phyloP scores from a whole-genome alignment of 2,113 vertebrate species.

The Pygoscelis antarcticus region DNA sequence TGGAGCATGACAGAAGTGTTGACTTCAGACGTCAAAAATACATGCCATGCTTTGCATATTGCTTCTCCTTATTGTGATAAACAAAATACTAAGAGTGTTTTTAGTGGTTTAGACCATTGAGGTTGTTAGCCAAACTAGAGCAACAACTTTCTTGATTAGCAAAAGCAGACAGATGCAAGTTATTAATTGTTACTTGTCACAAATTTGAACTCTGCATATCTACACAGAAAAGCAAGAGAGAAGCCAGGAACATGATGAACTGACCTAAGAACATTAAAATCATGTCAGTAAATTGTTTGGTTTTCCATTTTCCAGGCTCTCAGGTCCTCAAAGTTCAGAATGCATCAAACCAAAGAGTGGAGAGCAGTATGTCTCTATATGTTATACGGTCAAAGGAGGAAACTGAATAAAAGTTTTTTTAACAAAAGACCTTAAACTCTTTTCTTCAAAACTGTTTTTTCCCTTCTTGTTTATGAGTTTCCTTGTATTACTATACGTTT shows the following conservation, averaged over 20 bases:
- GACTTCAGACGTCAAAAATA: not conserved
- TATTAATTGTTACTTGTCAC: slow-evolving; percentile 62
- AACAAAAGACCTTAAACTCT: not conserved
- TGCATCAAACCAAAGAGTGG: not conserved
- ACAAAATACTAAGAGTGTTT: slow-evolving; percentile 20
- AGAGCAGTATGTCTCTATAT: not conserved
- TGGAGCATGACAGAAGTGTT: not conserved
- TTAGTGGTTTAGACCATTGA: not conserved
- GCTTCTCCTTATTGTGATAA: not conserved
- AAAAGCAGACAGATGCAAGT: slow-evolving; percentile 62
- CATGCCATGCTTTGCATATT: not conserved
- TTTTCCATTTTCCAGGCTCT: slow-evolving; percentile 17
- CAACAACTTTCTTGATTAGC: slow-evolving; percentile 13
- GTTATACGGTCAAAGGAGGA: not conserved
- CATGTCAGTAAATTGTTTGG: slow-evolving; percentile 14
- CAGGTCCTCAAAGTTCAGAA: not conserved
- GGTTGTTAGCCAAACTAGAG: slow-evolving; percentile 8
- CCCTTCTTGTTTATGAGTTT: not conserved
- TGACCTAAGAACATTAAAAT: slow-evolving; percentile 26
- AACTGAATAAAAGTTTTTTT: not conserved
- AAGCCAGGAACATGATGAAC: slow-evolving; percentile 61
- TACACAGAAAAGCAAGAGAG: not conserved
- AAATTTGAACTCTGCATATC: slow-evolving; percentile 41
- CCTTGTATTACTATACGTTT: not conserved
- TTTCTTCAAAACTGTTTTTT: not conserved